phyloP scores from a whole-genome alignment of 2,797 vertebrate species.

The Gobionotothen gibberifrons region DNA sequence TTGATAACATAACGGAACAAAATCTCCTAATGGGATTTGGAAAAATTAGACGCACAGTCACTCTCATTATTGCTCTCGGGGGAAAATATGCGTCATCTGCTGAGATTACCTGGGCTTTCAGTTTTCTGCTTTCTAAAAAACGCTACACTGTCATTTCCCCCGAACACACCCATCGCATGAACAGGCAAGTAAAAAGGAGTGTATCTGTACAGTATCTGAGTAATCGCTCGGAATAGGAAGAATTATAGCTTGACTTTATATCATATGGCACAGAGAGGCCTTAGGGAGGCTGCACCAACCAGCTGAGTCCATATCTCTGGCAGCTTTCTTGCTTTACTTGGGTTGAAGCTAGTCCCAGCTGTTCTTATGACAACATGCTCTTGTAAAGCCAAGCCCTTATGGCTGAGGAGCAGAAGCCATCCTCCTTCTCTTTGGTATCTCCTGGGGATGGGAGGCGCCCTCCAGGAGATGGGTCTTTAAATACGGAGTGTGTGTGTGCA shows the following conservation, averaged over 20 bases:
- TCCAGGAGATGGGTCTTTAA: conserved; percentile 55
- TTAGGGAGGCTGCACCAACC: conserved; percentile 63
- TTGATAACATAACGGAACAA: conserved; percentile 53
- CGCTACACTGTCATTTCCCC: conserved; percentile 34
- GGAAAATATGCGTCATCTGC: conserved; percentile 65
- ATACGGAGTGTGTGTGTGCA: conserved; percentile 37
- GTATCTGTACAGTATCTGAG: conserved; percentile 48
- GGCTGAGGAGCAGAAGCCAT: conserved; percentile 70
- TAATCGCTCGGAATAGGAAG: conserved; percentile 52
- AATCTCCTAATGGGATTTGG: conserved; percentile 27
- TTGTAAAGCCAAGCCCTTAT: conserved; percentile 74
- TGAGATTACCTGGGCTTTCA: conserved; percentile 66
- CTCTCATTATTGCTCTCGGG: conserved; percentile 34
- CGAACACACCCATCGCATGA: conserved; percentile 78
- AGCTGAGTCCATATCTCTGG: conserved; percentile 69
- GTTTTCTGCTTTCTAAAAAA: conserved; percentile 56
- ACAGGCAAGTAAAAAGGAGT: conserved; percentile 74
- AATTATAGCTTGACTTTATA: conserved; percentile 52
- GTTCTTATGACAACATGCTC: conserved; percentile 81
- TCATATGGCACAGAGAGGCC: conserved; percentile 52
- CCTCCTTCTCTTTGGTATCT: conserved; percentile 66
- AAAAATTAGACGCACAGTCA: conserved; percentile 18
- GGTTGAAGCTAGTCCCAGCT: conserved; percentile 73
- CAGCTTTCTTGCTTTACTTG: conserved; percentile 68
- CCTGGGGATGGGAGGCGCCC: conserved; percentile 73